Conservation (phyloP, 2,113 vertebrate genomes). For the Colius striatus region DNA sequence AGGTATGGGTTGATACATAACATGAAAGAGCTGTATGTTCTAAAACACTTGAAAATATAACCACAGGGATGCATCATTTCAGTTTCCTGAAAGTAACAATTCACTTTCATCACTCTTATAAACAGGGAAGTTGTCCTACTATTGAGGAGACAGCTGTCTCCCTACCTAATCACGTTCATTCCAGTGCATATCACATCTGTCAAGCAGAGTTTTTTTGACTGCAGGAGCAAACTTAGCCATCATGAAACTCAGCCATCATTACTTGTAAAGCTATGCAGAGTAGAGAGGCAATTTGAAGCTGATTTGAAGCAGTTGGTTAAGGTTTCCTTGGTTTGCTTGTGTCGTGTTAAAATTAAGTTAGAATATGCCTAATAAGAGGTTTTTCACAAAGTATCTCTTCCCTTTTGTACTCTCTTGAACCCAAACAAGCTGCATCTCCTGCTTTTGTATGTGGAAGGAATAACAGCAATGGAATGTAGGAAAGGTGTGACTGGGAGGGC, state of each 20-base stretch:
- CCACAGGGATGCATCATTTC: background rate
- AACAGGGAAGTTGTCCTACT: background rate
- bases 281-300: background rate
- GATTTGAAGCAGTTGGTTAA: background rate
- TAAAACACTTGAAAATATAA: background rate
- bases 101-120: background rate
- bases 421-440: background rate
- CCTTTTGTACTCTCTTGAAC: background rate
- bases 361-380: background rate
- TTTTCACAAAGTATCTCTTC: background rate
- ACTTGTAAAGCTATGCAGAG: background rate
- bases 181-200: background rate
- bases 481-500: background rate
- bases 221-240: background rate
- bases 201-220: background rate
- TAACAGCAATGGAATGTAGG: background rate
- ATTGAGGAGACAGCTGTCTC: background rate
- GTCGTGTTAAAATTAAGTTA: background rate
- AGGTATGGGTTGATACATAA: background rate
- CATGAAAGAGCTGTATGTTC: background rate
- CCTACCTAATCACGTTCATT: background rate
- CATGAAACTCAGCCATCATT: background rate
- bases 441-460: background rate
- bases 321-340: background rate
- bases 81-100: constrained; percentile 1